Evolutionary conservation across 2,888 invertebrate genomes (phyloP), one percentile per base, ranked within the genome.

Genomic region (Drosophila seclusa): DNA sequence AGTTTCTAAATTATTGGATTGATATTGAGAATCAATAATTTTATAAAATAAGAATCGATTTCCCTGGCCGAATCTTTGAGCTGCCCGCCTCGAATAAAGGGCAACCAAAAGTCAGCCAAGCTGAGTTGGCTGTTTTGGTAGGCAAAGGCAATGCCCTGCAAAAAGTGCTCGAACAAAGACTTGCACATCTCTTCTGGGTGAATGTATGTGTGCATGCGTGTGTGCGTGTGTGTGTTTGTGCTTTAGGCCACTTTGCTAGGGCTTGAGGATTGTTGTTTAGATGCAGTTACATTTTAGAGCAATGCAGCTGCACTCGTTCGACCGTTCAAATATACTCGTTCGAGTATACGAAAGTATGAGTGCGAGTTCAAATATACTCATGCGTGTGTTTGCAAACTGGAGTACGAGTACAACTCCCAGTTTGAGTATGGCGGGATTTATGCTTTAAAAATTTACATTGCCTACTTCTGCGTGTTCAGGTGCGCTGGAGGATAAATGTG

Each of bases 261-360:
- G 84, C 89, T 78, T 87, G 80, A 89, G 78, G 71, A 81, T 87
- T 87, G 83, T 83, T 89, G 82, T 87, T 89, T 87, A 83, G 84
- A 73, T 72, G 87, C 83, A 83, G 89, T 77, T 78, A 72, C 87
- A 80, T 80, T 85, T 75, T 45, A 45, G 45, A 45, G 65, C 89
- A 48, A 59, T 84, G 60, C 79, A 74, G 80, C 71, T 85, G 38
- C 73, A 71, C 57, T 68, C 34, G 42, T 52, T 67, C 57, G 63
- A 29, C 58, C 66, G 71, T 74, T 74, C 71, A 83, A 69, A 81
- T 45, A 73, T 32, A 75, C 78, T 59, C 62, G 54, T 21, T 58
- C 11, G 42, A 62, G 60, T 57, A 50, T 29, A 29, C n/a, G 34
- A n/a, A 38, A 10, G 34, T 59, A 45, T 16, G 57, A 1, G 50